Conservation (phyloP, 2,888 invertebrate species). For the Tromatobia lineatoria region DNA sequence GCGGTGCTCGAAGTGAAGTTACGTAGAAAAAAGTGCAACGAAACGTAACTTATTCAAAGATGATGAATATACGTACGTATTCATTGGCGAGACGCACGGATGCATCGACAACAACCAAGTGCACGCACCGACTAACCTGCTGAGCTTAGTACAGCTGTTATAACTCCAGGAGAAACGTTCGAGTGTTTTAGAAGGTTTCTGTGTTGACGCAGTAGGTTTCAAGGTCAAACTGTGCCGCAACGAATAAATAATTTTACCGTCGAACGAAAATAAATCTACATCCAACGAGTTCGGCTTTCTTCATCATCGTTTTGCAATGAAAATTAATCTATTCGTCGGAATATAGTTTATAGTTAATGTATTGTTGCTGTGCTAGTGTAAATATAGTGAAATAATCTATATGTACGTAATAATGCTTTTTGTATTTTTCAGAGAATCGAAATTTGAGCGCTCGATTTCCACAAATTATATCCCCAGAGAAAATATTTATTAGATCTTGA, state of each 20-base stretch:
- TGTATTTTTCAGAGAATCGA: too few relatives aligned
- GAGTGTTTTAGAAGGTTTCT: background rate
- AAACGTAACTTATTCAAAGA: slow-evolving; percentile 6
- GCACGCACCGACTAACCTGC: background rate
- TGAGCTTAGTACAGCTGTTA: background rate
- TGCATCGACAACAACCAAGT: background rate
- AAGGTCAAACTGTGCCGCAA: background rate
- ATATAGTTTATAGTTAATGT: too few relatives aligned
- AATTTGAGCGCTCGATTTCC: too few relatives aligned
- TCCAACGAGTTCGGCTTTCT: too few relatives aligned
- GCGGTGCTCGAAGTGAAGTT: slow-evolving; percentile 34
- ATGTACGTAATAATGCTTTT: too few relatives aligned
- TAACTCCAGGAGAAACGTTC: background rate
- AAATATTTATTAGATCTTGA: too few relatives aligned
- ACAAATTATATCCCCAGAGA: too few relatives aligned
- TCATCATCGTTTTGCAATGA: too few relatives aligned
- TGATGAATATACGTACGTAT: slow-evolving; percentile 4
- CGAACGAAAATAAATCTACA: background rate
- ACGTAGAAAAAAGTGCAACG: slow-evolving; percentile 38
- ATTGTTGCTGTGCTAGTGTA: too few relatives aligned
- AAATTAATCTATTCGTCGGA: too few relatives aligned
- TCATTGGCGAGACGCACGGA: background rate
- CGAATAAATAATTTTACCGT: background rate
- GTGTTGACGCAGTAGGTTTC: background rate
- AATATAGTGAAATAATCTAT: too few relatives aligned